Base-by-base conservation (phyloP, 2,888 invertebrate species). In the Caenorhabditis macrosperma region DNA sequence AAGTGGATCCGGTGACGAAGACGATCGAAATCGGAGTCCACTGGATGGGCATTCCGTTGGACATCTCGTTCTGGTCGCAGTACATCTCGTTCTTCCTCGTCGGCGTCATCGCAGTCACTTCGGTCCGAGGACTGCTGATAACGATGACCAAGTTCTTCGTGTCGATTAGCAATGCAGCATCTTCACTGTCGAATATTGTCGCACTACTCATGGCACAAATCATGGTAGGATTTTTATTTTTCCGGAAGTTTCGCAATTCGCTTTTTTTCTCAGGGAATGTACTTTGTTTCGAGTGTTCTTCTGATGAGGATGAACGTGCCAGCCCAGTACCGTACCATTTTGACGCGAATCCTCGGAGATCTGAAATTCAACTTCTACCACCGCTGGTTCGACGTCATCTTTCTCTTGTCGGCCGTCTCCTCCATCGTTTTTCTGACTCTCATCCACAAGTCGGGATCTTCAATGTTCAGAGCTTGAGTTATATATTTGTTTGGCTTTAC, bases 231-330 rank as follows among this genome's bases (percentile, higher is more conserved):
- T 48, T 52, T 0, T 2, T 2, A 22, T 2, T 26, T 26, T 26
- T 55, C 10, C n/a, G 33, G 2, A 38, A 12, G 9, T 38, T 38
- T 38, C 15, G 22, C 33, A n/a, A n/a, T n/a, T n/a, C n/a, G n/a
- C n/a, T n/a, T n/a, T n/a, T n/a, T n/a, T n/a, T n/a, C n/a, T n/a
- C 91, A 94, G 94, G 99, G 98, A 48, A 99, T 99, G 98, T 99
- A 99, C 91, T 99, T 99, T 92, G 96, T 98, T 66, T 97, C 97
- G 0, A 96, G 96, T 0, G 98, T 99, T 0, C 93, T 99, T 0
- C 92, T 99, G 48, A 96, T 99, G 94, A 93, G 99, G 35, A 99
- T 99, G 99, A 99, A 99, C 91, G 97, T 99, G 96, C 99, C 99
- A 0, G 94, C 95, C 0, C 96, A 99, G 91, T 99, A 99, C 91